A percentile compares a stretch with the other conserved stretches of the same genome.
phyloP scores from a whole-genome alignment of 30 jellyfish, hydroid and myxozoan species.

The Turritopsis rubra region DNA sequence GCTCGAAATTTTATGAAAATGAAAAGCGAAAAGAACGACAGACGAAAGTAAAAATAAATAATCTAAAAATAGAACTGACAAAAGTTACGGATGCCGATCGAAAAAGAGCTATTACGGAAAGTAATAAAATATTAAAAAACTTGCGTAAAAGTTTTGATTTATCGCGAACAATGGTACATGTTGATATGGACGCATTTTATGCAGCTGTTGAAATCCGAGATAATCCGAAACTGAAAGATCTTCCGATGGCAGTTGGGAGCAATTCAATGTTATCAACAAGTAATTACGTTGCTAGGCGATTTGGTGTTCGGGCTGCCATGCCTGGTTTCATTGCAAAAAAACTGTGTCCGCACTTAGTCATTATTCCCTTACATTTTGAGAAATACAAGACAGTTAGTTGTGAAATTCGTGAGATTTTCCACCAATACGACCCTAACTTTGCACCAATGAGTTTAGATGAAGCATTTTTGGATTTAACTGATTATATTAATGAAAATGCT shows the following conservation, averaged over 20 bases:
- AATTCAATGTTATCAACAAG: slow-evolving; percentile 74
- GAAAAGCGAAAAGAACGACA: slow-evolving; percentile 75
- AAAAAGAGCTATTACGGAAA: slow-evolving; percentile 47
- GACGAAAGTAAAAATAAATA: slow-evolving; percentile 37
- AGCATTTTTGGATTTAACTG: slow-evolving; percentile 89
- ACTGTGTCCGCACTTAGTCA: slow-evolving; percentile 74
- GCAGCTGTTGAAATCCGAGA: slow-evolving; percentile 98
- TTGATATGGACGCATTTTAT: slow-evolving; percentile 99
- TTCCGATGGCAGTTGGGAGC: slow-evolving; percentile 99
- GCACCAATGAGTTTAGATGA: slow-evolving; percentile 80
- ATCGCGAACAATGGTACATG: slow-evolving; percentile 64
- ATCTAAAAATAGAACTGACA: slow-evolving; percentile 29
- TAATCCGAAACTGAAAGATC: slow-evolving; percentile 53
- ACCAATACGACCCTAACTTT: slow-evolving; percentile 81
- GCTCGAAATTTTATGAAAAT: slow-evolving; percentile 80
- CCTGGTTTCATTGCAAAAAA: slow-evolving; percentile 98
- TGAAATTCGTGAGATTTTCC: slow-evolving; percentile 47
- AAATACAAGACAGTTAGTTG: slow-evolving; percentile 65
- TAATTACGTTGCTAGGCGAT: slow-evolving; percentile 80
- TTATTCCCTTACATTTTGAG: slow-evolving; percentile 68
- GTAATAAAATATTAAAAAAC: slow-evolving; percentile 29
- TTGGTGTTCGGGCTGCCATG: slow-evolving; percentile 99
- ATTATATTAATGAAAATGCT: slow-evolving; percentile 32
- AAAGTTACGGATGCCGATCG: slow-evolving; percentile 40
- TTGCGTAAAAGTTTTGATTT: slow-evolving; percentile 48